Evolutionary conservation across 2,888 invertebrate genomes (phyloP), one percentile per base, ranked within the genome.

Genomic region (Synanthedon formicaeformis): DNA sequence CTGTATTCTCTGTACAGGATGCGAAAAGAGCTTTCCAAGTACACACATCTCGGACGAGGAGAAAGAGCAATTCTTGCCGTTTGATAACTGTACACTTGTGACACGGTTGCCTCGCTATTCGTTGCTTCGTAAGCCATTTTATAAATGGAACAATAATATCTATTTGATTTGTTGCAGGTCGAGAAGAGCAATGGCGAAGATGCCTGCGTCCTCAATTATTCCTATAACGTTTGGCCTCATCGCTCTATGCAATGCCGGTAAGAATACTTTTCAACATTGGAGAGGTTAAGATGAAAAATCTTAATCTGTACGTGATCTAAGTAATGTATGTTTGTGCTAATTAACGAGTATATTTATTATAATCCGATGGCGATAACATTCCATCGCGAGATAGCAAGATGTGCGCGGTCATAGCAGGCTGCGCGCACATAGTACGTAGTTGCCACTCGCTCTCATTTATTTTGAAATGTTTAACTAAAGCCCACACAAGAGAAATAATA

Each of bases 181-280:
- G 54, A 69, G 61, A 68, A 71, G 75, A 76, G 76, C 62, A 71
- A 77, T 75, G 81, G 63, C 64, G 69, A 74, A 34, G 2, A 34
- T 75, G 71, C 68, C 69, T 52, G 62, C 58, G 55, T 56, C 58
- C 51, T 51, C 60, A 56, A 54, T 69, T 53, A 54, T 68, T 60
- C 63, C 76, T 59, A 45, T 49, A 12, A 50, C 50, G 13, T 18
- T 54, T 40, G 51, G 56, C 41, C 53, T 54, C 48, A 51, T 56
- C 51, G 52, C 56, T 56, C 50, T 54, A 54, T 54, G 52, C 49
- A 54, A 54, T 54, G 56, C 56, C 41, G 56, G 56, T 56, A 60
- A 73, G 76, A 64, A 11, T 18, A 40, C 13, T 50, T 34, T 50
- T 50, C 11, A 45, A 12, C 3, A 23, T 5, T 34, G 10, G 10